These are phyloP conservation scores for Tetanocera ferruginea DNA, from an alignment of 2,888 invertebrate species.

Conservation along the genomic window DNA sequence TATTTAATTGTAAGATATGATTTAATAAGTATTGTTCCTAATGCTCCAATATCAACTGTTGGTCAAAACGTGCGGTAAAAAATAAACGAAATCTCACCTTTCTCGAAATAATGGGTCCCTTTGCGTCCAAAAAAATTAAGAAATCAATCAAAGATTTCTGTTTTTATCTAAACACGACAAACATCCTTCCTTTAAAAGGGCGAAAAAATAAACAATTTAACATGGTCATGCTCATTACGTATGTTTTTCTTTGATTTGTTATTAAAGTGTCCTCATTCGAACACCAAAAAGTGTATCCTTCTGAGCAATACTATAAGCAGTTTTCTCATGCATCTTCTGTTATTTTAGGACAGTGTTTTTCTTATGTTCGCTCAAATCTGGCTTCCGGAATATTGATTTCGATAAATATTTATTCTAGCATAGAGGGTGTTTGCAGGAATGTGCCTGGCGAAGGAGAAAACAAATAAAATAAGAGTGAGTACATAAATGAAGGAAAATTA, in stretches of 20 bases:
- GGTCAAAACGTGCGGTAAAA: no score
- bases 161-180: not conserved
- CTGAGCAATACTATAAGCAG: not conserved
- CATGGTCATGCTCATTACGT: not conserved
- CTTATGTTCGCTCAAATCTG: constrained; percentile 9
- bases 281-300: not conserved
- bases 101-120: no score
- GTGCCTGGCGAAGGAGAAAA: not conserved
- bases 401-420: constrained; percentile 15
- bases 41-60: no score
- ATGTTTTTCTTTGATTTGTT: not conserved
- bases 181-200: not conserved
- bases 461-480: not conserved
- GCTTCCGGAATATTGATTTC: constrained; percentile 22
- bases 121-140: no score
- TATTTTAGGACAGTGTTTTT: constrained; percentile 22
- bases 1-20: no score
- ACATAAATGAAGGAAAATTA: not conserved
- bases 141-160: no score
- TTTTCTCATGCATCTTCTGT: constrained; percentile 8
- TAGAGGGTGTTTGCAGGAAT: not conserved
- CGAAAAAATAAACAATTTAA: not conserved
- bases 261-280: constrained; percentile 17
- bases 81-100: no score
- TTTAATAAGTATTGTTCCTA: no score